Conservation (phyloP, 2,888 invertebrate species). For the Drosophila koepferae region DNA sequence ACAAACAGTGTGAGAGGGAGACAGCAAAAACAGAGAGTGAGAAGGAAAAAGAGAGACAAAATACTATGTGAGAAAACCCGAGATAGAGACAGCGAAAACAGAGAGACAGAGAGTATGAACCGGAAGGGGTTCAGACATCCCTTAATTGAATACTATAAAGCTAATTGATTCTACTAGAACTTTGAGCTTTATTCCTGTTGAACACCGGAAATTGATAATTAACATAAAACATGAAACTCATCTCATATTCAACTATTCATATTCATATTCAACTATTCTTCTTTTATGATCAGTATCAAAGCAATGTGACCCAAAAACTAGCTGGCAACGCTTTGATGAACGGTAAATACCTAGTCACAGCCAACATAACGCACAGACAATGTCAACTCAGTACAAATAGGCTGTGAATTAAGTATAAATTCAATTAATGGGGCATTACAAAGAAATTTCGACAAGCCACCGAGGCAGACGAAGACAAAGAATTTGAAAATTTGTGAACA, state of each 20-base stretch:
- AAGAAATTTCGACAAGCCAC: background rate
- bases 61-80: too few species aligned
- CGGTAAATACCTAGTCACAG: constrained; percentile 1
- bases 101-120: too few species aligned
- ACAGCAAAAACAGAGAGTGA: too few species aligned
- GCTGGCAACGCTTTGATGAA: constrained; percentile 2
- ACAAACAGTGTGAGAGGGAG: background rate
- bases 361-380: constrained; percentile 10
- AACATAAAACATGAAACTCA: background rate
- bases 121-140: too few species aligned
- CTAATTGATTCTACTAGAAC: too few species aligned
- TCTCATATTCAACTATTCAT: background rate
- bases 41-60: too few species aligned
- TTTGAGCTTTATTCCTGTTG: too few species aligned
- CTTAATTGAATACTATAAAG: too few species aligned
- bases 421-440: constrained; percentile 32
- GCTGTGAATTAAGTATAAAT: constrained; percentile 19
- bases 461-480: background rate
- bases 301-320: background rate
- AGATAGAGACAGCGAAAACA: too few species aligned
- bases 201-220: too few species aligned
- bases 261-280: too few species aligned
- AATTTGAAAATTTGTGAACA: constrained; percentile 18
- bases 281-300: background rate
- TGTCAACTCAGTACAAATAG: constrained; percentile 14